These are phyloP conservation scores for Trichogramma dendrolimi DNA, from an alignment of 2,888 invertebrate genomes.

Conservation along the genomic window DNA sequence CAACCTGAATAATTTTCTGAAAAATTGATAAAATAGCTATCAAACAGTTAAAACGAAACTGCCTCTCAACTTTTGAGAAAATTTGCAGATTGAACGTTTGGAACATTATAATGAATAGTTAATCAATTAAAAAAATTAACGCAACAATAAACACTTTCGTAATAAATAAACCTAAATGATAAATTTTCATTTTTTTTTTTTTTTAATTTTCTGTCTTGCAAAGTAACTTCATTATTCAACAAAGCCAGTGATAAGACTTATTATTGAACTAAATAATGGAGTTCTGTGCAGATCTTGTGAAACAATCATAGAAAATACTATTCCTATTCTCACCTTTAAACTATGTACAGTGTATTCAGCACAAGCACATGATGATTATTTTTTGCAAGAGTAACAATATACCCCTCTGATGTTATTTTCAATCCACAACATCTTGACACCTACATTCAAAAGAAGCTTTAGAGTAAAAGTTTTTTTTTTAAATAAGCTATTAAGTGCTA, in stretches of 20 bases:
- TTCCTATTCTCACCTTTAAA: slow-evolving; percentile 62
- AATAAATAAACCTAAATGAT: no score
- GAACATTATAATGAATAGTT: no score
- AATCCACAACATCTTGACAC: slow-evolving; percentile 96
- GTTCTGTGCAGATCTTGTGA: slow-evolving; percentile 37
- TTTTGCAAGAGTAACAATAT: slow-evolving; percentile 93
- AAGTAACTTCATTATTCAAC: no score
- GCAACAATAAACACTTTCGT: no score
- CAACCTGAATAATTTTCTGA: slow-evolving; percentile 26
- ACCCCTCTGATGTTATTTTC: slow-evolving; percentile 95
- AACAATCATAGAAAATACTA: slow-evolving; percentile 22
- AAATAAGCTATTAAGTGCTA: background rate
- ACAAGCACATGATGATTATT: slow-evolving; percentile 98
- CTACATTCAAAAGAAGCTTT: slow-evolving; percentile 54
- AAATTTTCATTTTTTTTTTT: no score
- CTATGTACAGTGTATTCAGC: slow-evolving; percentile 88
- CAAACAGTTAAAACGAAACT: slow-evolving; percentile 20
- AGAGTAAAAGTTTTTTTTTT: slow-evolving; percentile 9
- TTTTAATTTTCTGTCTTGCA: no score
- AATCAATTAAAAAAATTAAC: no score
- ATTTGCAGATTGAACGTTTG: no score
- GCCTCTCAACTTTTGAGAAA: background rate
- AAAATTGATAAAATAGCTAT: slow-evolving; percentile 25
- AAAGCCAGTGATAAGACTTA: no score
- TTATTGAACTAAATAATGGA: slow-evolving; percentile 32